Conservation (phyloP, 2,113 vertebrate species). For the Gobius niger region DNA sequence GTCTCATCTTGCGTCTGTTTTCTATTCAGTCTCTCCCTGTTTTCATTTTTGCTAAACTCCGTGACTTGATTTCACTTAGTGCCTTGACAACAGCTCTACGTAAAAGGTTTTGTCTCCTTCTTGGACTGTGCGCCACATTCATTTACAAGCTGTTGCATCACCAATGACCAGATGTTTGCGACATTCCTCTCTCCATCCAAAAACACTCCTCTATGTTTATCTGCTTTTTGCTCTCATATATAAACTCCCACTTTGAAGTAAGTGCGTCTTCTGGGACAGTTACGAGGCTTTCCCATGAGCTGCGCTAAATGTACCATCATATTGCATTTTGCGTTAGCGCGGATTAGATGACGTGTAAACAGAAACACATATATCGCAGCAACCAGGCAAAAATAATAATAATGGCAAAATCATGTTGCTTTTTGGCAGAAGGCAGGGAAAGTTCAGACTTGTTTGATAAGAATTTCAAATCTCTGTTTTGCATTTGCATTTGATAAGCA, state of each 20-base stretch:
- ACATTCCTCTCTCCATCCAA: slow-evolving; percentile 51
- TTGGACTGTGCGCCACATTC: slow-evolving; percentile 15
- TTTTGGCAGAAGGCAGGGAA: slow-evolving; percentile 45
- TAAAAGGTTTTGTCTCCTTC: slow-evolving; percentile 37
- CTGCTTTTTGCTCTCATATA: slow-evolving; percentile 17
- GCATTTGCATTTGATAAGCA: background rate
- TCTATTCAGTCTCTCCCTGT: background rate
- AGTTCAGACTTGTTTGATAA: slow-evolving; percentile 23
- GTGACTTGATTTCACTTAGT: slow-evolving; percentile 5
- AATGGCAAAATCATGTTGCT: slow-evolving; percentile 58
- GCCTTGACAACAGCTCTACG: slow-evolving; percentile 1
- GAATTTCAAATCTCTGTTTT: background rate
- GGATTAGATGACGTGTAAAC: slow-evolving; percentile 58
- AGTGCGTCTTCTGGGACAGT: slow-evolving; percentile 42
- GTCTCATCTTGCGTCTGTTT: background rate
- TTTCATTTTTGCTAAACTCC: slow-evolving; percentile 2
- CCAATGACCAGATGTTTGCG: slow-evolving; percentile 62
- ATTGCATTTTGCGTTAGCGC: slow-evolving; percentile 38
- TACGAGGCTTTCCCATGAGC: slow-evolving; percentile 38
- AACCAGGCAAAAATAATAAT: slow-evolving; percentile 26
- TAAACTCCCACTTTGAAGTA: slow-evolving; percentile 47
- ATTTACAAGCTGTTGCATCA: slow-evolving; percentile 59
- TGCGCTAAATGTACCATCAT: slow-evolving; percentile 29
- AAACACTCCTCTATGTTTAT: slow-evolving; percentile 12
- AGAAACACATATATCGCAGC: slow-evolving; percentile 47